Percentiles rank a stretch among this genome's conserved stretches.
Evolutionary conservation across 37 sponge, comb jelly and placozoan species (phyloP).

Genomic region (Chondrosia reniformis): DNA sequence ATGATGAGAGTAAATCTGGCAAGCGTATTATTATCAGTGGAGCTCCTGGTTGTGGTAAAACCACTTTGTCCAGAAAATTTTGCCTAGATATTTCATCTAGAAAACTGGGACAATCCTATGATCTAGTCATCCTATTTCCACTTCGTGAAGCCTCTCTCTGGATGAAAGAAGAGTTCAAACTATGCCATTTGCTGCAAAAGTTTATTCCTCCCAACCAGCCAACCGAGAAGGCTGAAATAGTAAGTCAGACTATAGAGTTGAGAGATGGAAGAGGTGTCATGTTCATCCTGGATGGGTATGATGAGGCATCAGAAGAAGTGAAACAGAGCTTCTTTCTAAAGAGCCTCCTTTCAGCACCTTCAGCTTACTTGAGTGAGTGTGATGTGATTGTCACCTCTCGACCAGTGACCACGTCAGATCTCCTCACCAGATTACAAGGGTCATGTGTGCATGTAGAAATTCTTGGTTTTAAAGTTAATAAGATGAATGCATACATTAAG

Average conservation of each 20-base stretch:
- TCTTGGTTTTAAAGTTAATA: background rate
- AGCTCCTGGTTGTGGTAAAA: slow-evolving; percentile 15
- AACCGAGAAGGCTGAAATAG: background rate
- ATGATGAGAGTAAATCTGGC: too few species aligned
- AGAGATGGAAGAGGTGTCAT: background rate
- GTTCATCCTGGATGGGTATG: slow-evolving; percentile 1
- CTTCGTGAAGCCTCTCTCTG: background rate
- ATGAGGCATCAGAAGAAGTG: background rate
- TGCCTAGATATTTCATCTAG: background rate
- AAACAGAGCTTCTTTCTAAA: background rate
- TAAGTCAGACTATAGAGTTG: background rate
- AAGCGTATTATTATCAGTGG: background rate
- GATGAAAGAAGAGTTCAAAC: background rate
- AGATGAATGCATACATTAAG: background rate
- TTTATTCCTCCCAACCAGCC: background rate
- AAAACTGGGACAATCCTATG: background rate
- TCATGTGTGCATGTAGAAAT: background rate
- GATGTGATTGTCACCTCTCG: slow-evolving; percentile 8
- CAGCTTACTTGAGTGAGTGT: slow-evolving; percentile 1
- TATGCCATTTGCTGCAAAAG: background rate
- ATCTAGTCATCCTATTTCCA: background rate
- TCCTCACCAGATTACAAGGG: background rate
- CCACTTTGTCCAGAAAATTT: background rate
- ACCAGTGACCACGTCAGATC: background rate
- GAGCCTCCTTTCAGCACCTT: background rate